Evolutionary conservation across 1,140 invertebrate species (phyloP), one percentile per base, ranked within the genome.

Genomic region (Sarcophaga bullata): DNA sequence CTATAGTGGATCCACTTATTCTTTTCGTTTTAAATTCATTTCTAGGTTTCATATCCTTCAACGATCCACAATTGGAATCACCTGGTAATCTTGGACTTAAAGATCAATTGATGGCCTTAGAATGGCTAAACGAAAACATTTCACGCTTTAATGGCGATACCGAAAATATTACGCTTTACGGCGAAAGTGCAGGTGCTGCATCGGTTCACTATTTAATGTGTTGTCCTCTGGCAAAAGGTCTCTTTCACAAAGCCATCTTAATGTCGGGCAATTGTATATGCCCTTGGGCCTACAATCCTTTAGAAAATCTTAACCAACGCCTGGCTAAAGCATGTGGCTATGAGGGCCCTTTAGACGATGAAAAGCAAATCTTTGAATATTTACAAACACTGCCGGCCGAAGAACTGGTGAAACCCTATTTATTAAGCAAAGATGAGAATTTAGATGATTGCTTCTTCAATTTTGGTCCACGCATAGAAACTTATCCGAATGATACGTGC

Each of bases 31-130:
- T 37, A 37, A 37, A 37, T 37, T 4, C 25, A 37, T 4, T 49
- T 25, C 0, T 93, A 19, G 93, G 93, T 48, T 95, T 93, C 85
- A 85, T 95, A 0, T 92, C 92, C 84, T 84, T 92, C 1, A 86
- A 89, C 4, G 84, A 88, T 83, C 82, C 85, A 1, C 54, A 91
- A 17, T 84, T 89, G 3, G 92, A 84, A 7, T 91, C 91, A 37
- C 90, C 91, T 7, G 92, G 92, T 5, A 93, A 93, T 85, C 91
- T 91, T 85, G 92, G 92, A 0, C 84, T 93, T 3, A 91, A 91
- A 86, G 92, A 93, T 87, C 92, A 93, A 89, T 86, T 89, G 0
- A 8, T 90, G 73, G 89, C 86, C 0, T 17, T 90, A 13, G 80
- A 85, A 7, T 93, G 90, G 90, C 85, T 91, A 37, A 85, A 84